Conservation (phyloP, 2,113 vertebrate genomes). For the Pachycephala philippinensis region DNA sequence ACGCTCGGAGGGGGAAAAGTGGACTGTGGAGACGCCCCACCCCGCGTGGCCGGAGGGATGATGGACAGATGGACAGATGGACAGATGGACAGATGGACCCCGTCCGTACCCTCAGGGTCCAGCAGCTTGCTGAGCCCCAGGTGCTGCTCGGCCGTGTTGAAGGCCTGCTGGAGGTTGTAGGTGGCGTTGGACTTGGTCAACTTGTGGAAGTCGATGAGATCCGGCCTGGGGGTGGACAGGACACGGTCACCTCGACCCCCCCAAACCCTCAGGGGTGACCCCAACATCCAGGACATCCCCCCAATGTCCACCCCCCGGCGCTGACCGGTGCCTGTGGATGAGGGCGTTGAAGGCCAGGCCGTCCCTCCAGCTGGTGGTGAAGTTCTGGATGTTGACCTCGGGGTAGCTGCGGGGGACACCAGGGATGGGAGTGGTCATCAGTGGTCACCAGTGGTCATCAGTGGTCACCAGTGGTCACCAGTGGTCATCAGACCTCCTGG, state of each 20-base stretch:
- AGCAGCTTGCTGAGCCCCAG: slow-evolving; percentile 91
- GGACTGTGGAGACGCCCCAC: neutral
- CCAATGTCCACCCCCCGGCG: fast-evolving
- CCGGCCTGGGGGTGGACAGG: slow-evolving; percentile 77
- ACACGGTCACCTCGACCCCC: neutral
- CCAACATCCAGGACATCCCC: fast-evolving
- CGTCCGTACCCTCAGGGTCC: slow-evolving; percentile 84
- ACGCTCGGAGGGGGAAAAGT: fast-evolving
- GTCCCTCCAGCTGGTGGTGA: slow-evolving; percentile 94
- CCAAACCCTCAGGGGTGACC: neutral
- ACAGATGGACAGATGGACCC: neutral
- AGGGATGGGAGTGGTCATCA: neutral
- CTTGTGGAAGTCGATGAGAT: slow-evolving; percentile 91
- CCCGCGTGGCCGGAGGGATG: fast-evolving
- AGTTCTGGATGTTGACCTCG: slow-evolving; percentile 95
- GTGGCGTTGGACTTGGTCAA: slow-evolving; percentile 91
- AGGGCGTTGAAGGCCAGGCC: slow-evolving; percentile 95
- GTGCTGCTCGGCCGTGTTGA: slow-evolving; percentile 88
- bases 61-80: neutral
- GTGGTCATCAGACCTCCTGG: neutral
- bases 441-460: fast-evolving
- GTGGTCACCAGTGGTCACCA: neutral
- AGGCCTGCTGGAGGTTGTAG: slow-evolving; percentile 93
- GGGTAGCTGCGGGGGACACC: slow-evolving; percentile 76
- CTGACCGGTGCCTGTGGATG: slow-evolving; percentile 91